Conservation (phyloP, 1,140 invertebrate species). For the Caerostris extrusa region DNA sequence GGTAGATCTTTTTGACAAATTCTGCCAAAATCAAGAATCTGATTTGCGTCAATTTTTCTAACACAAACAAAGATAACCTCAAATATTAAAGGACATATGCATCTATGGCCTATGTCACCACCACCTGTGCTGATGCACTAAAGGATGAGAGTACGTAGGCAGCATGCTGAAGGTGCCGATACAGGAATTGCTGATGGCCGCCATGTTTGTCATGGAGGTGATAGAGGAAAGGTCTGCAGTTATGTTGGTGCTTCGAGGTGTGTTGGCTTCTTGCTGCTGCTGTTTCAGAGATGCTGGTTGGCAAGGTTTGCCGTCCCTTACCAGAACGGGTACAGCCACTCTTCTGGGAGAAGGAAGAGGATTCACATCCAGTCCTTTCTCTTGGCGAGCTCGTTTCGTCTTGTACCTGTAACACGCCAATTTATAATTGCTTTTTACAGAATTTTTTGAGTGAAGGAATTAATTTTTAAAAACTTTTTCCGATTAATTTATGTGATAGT, state of each 20-base stretch:
- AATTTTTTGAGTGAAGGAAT: not conserved
- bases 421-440: not conserved
- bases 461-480: too few species aligned
- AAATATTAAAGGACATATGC: not conserved
- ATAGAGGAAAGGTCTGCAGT: conserved; percentile 52
- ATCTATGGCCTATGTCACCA: conserved; percentile 54
- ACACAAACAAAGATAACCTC: not conserved
- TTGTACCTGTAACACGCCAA: conserved; percentile 84
- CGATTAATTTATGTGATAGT: too few species aligned
- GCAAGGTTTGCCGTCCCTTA: conserved; percentile 95
- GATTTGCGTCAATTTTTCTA: not conserved
- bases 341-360: conserved; percentile 88
- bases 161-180: conserved; percentile 69
- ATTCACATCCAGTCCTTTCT: conserved; percentile 86
- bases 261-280: conserved; percentile 16
- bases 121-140: conserved; percentile 76
- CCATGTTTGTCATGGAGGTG: conserved; percentile 76
- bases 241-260: conserved; percentile 12
- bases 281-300: conserved; percentile 79
- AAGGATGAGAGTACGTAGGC: conserved; percentile 67
- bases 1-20: not conserved
- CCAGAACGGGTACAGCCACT: conserved; percentile 95
- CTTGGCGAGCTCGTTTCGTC: conserved; percentile 94
- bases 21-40: not conserved
- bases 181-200: conserved; percentile 65